These are phyloP conservation scores for Liasis olivaceus DNA, from an alignment of 2,797 vertebrate genomes.

Conservation along the genomic window DNA sequence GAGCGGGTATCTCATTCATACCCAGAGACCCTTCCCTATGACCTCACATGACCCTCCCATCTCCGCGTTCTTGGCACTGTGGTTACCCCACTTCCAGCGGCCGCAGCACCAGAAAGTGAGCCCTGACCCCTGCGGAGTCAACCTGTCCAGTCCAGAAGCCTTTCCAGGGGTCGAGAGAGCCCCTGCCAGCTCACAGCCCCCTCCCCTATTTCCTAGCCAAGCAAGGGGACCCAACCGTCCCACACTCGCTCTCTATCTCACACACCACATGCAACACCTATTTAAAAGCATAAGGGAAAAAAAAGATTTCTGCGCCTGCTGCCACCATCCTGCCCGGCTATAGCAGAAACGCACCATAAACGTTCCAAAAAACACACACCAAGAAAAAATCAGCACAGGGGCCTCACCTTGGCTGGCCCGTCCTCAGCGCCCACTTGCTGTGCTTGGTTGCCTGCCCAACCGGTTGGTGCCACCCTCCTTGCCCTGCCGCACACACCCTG, in stretches of 20 bases:
- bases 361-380: neutral
- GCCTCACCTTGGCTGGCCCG: neutral
- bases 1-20: neutral
- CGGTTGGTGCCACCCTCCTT: constrained; percentile 18
- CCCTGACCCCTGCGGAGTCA: rapidly evolving
- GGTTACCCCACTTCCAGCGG: neutral
- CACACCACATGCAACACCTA: too few species aligned
- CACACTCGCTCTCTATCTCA: neutral
- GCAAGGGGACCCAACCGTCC: neutral
- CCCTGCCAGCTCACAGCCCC: neutral
- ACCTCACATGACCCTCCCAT: neutral
- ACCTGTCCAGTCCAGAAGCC: neutral
- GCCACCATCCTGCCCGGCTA: rapidly evolving
- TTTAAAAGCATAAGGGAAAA: neutral
- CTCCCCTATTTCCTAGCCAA: neutral
- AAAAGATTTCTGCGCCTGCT: neutral
- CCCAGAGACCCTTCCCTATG: neutral
- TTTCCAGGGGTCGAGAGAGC: too few species aligned
- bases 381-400: neutral
- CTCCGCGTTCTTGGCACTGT: too few species aligned
- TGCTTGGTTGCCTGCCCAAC: neutral
- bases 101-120: neutral
- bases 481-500: neutral
- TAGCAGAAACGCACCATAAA: too few species aligned
- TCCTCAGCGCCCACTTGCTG: neutral